Evolutionary conservation across 2,797 vertebrate species (phyloP), one percentile per base, ranked within the genome.

Genomic region (Tragelaphus oryx): DNA sequence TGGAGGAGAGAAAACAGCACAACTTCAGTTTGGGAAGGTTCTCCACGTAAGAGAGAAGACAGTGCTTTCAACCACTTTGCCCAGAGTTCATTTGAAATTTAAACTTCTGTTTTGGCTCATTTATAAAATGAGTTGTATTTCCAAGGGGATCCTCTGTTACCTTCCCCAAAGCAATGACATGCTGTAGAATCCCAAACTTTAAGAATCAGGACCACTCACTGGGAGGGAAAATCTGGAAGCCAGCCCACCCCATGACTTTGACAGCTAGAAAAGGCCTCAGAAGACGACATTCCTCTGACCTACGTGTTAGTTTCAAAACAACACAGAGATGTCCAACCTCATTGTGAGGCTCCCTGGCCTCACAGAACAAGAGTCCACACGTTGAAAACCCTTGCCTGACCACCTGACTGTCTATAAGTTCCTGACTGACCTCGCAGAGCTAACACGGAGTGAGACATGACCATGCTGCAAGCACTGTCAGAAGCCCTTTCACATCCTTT

Each of bases 381-480:
- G 7, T 1, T 17, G 52, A 81, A 81, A 65, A 17, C n/a, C 13
- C 68, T 2, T 6, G n/a, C 48, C 7, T 13, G 33, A 18, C 14
- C 5, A 68, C 44, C 57, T 60, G 37, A 18, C 10, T 0, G 0
- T 18, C 20, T 17, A 7, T 0, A 26, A 24, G 10, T 18, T 65
- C 80, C 59, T 22, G 37, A 37, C 3, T 12, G n/a, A n/a, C 33
- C 28, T n/a, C 22, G 30, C 7, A 6, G 22, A 81, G 74, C 62
- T 44, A 17, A 41, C 0, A 0, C 0, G 5, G n/a, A 52, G 24
- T 11, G 33, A 37, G 75, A 28, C 5, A 54, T 8, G 1, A 7
- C 62, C 14, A 28, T 0, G 1, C 5, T 7, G 28, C 57, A 13
- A 10, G 14, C 59, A 5, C 44, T 33, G n/a, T 7, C 18, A 0